A percentile compares a stretch with the other conserved stretches of the same genome.
phyloP scores from a whole-genome alignment of 2,888 invertebrate genomes.

The Acanthacorydalis orientalis region DNA sequence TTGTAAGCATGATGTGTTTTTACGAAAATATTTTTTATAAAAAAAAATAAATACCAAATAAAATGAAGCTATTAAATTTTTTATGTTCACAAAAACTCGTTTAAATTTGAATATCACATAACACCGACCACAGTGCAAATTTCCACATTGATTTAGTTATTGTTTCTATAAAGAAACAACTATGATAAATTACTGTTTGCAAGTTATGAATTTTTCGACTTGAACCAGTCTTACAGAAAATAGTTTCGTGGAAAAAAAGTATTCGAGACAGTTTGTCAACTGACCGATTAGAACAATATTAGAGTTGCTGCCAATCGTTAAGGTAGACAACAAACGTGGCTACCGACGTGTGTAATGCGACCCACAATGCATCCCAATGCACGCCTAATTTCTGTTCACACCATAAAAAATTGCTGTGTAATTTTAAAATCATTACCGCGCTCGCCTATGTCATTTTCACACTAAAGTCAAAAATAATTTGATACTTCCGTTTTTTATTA shows the following conservation, averaged over 20 bases:
- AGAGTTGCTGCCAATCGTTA: not conserved
- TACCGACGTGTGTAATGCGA: not conserved
- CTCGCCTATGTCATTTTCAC: constrained; percentile 23
- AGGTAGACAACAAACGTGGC: not conserved
- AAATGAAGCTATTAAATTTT: no score
- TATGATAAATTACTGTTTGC: not conserved
- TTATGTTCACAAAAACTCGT: no score
- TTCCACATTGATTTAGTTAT: not conserved
- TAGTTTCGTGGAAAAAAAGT: not conserved
- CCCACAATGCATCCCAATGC: not conserved
- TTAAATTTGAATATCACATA: not conserved
- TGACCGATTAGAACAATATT: not conserved
- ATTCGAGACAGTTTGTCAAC: not conserved
- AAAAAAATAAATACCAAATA: no score
- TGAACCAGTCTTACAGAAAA: not conserved
- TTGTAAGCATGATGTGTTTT: no score
- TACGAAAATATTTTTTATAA: no score
- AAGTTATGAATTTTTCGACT: not conserved
- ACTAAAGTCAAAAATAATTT: constrained; percentile 25
- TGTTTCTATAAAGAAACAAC: not conserved
- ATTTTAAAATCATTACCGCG: constrained; percentile 25
- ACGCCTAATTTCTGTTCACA: not conserved
- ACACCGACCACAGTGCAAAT: not conserved
- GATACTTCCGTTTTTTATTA: constrained; percentile 28
- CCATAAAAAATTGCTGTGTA: constrained; percentile 10